Evolutionary conservation across 92 coral and sea anemone species (phyloP), one percentile per base, ranked within the genome.

Genomic region (Paragorgia papillata): DNA sequence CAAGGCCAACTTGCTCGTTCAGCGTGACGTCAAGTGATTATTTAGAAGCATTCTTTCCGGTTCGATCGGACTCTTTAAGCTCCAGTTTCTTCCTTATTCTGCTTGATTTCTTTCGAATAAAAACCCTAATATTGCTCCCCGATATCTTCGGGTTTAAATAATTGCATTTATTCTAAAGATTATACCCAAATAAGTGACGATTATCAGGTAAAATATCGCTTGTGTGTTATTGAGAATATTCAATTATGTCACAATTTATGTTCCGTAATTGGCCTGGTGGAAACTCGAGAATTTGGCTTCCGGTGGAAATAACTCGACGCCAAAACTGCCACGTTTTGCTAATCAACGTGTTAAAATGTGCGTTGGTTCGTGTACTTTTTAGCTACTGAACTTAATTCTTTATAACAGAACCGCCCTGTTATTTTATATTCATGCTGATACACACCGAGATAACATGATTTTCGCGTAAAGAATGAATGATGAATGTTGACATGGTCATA

Each of bases 41-140:
- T 66, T 39, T 24, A n/a, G 1, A 66, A 66, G 73, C 14, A 21
- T 31, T 13, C 29, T 53, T 71, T 71, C 78, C 78, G 78, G 78
- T 71, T 71, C 27, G 9, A 17, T 0, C 15, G 10, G 9, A 25
- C 49, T 48, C n/a, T 1, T 69, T 40, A 33, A 20, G 35, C 41
- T n/a, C n/a, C n/a, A n/a, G n/a, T n/a, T n/a, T n/a, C n/a, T n/a
- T n/a, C n/a, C n/a, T n/a, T n/a, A n/a, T n/a, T n/a, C n/a, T n/a
- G n/a, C n/a, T n/a, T n/a, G 26, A 46, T 64, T 64, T 15, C 44
- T 48, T 21, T 37, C 17, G 39, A 13, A 17, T 22, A 27, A 34
- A 55, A 68, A 68, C 26, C 21, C 41, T 35, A 68, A 1, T 28
- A 7, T 17, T 1, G 19, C 15, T 46, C 15, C 14, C 53, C n/a